Base-by-base conservation (phyloP, 2,888 invertebrate genomes). In the Ceraclea dissimilis region DNA sequence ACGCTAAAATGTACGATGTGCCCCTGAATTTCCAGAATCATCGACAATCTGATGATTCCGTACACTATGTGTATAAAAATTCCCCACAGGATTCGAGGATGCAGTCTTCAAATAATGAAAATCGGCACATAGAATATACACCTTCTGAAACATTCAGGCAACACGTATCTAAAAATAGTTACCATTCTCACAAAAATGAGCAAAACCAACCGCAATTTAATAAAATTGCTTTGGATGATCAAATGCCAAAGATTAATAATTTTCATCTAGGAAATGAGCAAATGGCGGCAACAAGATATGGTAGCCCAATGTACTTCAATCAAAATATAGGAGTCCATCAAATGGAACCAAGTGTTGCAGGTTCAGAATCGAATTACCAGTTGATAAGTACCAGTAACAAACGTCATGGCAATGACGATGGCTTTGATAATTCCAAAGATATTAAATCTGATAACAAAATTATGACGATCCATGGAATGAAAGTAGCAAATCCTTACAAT, bases 401-500 rank as follows among this genome's bases (percentile, higher is more conserved):
- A 17, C n/a, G 17, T 6, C 43, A 43, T 6, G 16, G 17, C 10
- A 22, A n/a, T 33, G 18, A 18, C 2, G 11, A 33, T 17, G 13
- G 16, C 13, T 39, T 39, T 18, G 39, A 52, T 31, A 5, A 13
- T n/a, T 5, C 5, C 4, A 33, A 18, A 33, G 34, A 20, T 13
- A 47, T 65, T 21, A 72, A 73, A 62, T 73, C 68, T 63, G 74
- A 76, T 43, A 71, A 62, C n/a, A 57, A 31, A 19, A 8, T 77
- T 48, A 71, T 77, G 2, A 76, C 71, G 1, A 74, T 79, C 19
- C 76, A 79, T 64, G 78, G 77, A 2, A 72, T 75, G 58, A 73
- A 74, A 69, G 73, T 79, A n/a, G 73, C 73, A 2, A 78, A 79
- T 62, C 79, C 79, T 13, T 79, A 72, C 57, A 79, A 78, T 63